Conservation (phyloP, 2,888 invertebrate genomes). For the Drosophila basisetae region DNA sequence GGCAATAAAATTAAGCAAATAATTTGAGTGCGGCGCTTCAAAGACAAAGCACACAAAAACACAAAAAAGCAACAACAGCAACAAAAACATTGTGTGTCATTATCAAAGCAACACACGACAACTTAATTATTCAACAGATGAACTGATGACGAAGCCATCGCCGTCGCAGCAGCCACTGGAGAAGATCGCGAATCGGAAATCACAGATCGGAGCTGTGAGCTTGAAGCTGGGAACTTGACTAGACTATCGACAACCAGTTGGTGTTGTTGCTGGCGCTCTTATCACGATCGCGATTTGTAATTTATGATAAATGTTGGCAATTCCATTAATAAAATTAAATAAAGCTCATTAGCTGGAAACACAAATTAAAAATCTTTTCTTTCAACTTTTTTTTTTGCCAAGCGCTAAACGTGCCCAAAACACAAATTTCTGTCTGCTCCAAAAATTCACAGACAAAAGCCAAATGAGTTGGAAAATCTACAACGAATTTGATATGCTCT, state of each 20-base stretch:
- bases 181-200: conserved; percentile 25
- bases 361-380: conserved; percentile 55
- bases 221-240: conserved; percentile 12
- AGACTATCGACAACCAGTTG: conserved; percentile 7
- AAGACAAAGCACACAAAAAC: conserved; percentile 51
- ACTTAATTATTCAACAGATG: conserved; percentile 72
- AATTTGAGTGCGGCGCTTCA: conserved; percentile 63
- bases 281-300: conserved; percentile 80
- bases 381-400: conserved; percentile 22
- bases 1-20: conserved; percentile 71
- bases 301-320: conserved; percentile 81
- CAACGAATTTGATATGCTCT: conserved; percentile 17
- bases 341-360: conserved; percentile 75
- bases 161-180: conserved; percentile 5
- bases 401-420: conserved; percentile 51
- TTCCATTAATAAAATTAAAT: conserved; percentile 81
- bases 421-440: conserved; percentile 5
- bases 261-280: conserved; percentile 50
- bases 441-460: conserved; percentile 27
- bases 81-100: conserved; percentile 39
- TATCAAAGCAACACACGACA: conserved; percentile 67
- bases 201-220: conserved; percentile 24
- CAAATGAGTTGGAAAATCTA: not conserved
- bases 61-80: conserved; percentile 11
- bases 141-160: conserved; percentile 39